Base-by-base conservation (phyloP, 2,888 invertebrate species). In the Erebia palarica region DNA sequence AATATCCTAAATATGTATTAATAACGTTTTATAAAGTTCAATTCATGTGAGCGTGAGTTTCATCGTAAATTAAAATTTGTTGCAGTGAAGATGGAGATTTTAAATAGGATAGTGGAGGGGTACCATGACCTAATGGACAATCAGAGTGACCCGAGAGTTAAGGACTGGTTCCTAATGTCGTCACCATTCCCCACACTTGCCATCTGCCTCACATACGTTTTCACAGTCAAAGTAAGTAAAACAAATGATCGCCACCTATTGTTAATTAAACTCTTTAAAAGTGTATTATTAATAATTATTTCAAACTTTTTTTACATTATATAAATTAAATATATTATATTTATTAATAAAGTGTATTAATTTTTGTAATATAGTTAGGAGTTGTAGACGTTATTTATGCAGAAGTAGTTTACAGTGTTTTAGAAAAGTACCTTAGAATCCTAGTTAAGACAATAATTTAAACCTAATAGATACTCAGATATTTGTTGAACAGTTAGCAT, bases 111-210 rank as follows among this genome's bases (percentile, higher is more conserved):
- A 77, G 94, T 95, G 79, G 95, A 95, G 78, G 94, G 94, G 36
- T 96, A 96, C 87, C 94, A 95, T 80, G 96, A 97, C 85, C 84
- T 97, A 73, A 96, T 97, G 96, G 96, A 97, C 86, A 97, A 97
- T 84, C 95, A 96, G 89, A 97, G 97, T 84, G 97, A 98, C 90
- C 96, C 95, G 49, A 94, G 98, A 78, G 96, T 97, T 71, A 96
- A 95, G 80, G 95, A 95, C 81, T 97, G 96, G 96, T 94, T 95
- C 71, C 92, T 97, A 88, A 97, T 98, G 97, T 95, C 96, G 79
- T 95, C 96, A 21, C 97, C 97, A 9, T 94, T 96, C 75, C 97
- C 97, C 61, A 97, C 97, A 66, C 84, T 97, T 73, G 88, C 94
- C 73, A 96, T 97, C 80, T 97, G 97, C 82, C 88, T 96, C 73